phyloP scores from a whole-genome alignment of 2,888 invertebrate species.

The Pogonocherus hispidulus region DNA sequence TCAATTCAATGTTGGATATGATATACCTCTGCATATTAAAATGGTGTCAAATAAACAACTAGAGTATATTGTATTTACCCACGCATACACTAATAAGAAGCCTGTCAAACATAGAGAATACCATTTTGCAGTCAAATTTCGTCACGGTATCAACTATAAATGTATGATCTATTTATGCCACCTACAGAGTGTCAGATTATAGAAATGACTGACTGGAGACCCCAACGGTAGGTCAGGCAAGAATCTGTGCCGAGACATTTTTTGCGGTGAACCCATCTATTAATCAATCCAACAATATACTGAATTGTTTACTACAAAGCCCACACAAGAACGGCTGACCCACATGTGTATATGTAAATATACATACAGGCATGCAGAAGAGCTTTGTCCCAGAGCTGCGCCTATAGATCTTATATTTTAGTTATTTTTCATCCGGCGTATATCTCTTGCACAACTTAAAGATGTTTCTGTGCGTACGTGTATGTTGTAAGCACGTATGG shows the following conservation, averaged over 20 bases:
- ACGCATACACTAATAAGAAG: too few species aligned
- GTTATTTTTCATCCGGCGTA: neutral
- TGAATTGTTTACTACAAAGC: conserved; percentile 9
- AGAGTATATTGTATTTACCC: too few species aligned
- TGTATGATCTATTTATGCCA: too few species aligned
- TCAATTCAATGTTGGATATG: too few species aligned
- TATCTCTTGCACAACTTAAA: neutral
- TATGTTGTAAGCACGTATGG: too few species aligned
- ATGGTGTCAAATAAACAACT: too few species aligned
- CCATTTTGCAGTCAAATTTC: too few species aligned
- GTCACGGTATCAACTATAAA: too few species aligned
- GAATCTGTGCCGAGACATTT: conserved; percentile 11
- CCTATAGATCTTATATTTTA: too few species aligned
- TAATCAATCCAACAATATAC: conserved; percentile 11
- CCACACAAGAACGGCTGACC: conserved; percentile 5
- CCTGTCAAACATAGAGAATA: too few species aligned
- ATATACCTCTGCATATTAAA: too few species aligned
- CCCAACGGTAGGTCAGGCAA: conserved; percentile 23
- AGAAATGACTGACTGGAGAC: neutral
- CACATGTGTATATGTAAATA: neutral
- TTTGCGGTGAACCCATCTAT: conserved; percentile 17
- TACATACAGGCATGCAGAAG: neutral
- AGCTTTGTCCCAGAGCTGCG: neutral
- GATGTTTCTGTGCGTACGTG: neutral
- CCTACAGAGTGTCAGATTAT: neutral